These are phyloP conservation scores for Dicrostonyx torquatus DNA, from an alignment of 2,797 vertebrate genomes.

Conservation along the genomic window DNA sequence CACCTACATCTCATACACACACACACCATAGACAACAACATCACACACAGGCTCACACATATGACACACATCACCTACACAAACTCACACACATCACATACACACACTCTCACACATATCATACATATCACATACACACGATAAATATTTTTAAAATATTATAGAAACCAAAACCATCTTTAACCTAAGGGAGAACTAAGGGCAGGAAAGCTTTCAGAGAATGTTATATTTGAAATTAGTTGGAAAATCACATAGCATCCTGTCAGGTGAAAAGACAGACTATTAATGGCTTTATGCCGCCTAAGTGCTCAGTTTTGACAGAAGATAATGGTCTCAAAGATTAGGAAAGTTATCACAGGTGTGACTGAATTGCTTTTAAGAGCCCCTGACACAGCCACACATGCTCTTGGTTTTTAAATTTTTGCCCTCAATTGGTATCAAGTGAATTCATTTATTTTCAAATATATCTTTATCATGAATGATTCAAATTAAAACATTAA, in stretches of 20 bases:
- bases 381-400: accelerated
- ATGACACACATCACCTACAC: not conserved
- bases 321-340: not conserved
- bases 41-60: not conserved
- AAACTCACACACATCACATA: not conserved
- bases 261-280: not conserved
- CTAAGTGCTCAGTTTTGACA: not conserved
- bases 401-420: not conserved
- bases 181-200: not conserved
- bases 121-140: not conserved
- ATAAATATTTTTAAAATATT: not conserved
- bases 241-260: not conserved
- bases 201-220: not conserved
- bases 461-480: not conserved
- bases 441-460: slow-evolving; percentile 39
- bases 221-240: not conserved
- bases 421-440: not conserved
- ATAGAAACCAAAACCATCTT: not conserved
- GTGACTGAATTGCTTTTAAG: not conserved
- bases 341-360: not conserved
- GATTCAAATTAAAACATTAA: not conserved
- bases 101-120: not conserved
- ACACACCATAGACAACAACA: not conserved
- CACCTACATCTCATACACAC: not conserved
- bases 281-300: not conserved